Evolutionary conservation across 2,888 invertebrate genomes (phyloP), one percentile per base, ranked within the genome.

Genomic region (Nomada flava): DNA sequence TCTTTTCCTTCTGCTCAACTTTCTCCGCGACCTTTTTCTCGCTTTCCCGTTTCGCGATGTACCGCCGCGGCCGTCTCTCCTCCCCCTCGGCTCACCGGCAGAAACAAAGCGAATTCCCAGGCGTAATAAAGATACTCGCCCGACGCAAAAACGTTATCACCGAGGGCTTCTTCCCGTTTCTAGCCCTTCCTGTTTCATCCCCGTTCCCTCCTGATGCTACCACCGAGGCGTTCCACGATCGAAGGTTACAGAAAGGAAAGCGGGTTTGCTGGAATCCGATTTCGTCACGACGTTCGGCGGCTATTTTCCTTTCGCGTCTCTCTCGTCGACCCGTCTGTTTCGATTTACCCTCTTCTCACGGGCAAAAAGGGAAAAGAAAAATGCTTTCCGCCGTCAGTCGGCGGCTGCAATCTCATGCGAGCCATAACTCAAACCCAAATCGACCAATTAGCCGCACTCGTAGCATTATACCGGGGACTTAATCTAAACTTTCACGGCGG

Each of bases 31-130:
- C 74, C 73, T 76, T 79, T 81, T 72, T 72, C 81, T 63, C 74
- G 59, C 63, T 69, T 55, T 68, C 57, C 77, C 74, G 7, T 57
- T 57, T 62, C 50, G 42, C 47, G 59, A 47, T 15, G 50, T 60
- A 3, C 63, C 71, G 50, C 64, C 10, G 72, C 71, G 59, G 71
- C 81, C 55, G 71, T 73, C 63, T 79, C 65, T 81, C 83, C 26
- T 26, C 29, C 29, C 29, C 29, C 62, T 55, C 63, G 86, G 78
- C 79, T 71, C 85, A 85, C 82, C 88, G 89, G 84, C 83, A 86
- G 91, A 91, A 92, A 92, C 92, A 92, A 92, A 92, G 91, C 90
- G 91, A 90, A 92, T 92, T 92, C 91, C 88, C 92, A 85, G 88
- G 90, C 89, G 91, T 91, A 92, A 92, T 92, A 91, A 92, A 92